Base-by-base conservation (phyloP, 1,140 invertebrate species). In the Nixonia krombeini region DNA sequence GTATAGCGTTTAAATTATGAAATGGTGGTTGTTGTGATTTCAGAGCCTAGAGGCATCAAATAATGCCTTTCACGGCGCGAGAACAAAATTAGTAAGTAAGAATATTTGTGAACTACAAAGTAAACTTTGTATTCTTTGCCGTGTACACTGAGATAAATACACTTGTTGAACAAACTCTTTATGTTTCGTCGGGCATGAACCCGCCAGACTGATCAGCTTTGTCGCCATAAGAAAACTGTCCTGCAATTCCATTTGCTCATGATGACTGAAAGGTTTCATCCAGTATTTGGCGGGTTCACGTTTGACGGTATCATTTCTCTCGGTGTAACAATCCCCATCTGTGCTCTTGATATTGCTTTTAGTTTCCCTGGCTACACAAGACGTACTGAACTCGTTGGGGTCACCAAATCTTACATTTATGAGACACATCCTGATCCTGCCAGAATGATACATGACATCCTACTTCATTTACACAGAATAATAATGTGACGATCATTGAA, bases 41-140 rank as follows among this genome's bases (percentile, higher is more conserved):
- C 84, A 85, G 84, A 85, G 81, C 82, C 79, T 85, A 80, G 84
- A 85, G 83, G 84, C 83, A 82, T 84, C 83, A 81, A 85, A 85
- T 85, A 85, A 84, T 84, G 84, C 83, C 83, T 85, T 84, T 85
- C 82, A 85, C 81, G 82, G 82, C 81, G 76, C 80, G 81, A 85
- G 83, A 84, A 80, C 82, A 77, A 85, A 85, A 85, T 85, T 85
- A 84, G 84, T 85, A 85, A 85, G 84, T 85, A 85, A 85, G 82
- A 85, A 76, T 70, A 76, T 83, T 76, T 83, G 80, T 83, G 78
- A 83, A 81, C 80, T 69, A 79, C 73, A 81, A 74, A 80, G 72
- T 81, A 81, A 81, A 67, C 55, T 70, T 70, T 67, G 63, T 64
- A 70, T 66, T 66, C 41, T 65, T 70, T 64, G 47, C 52, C 50